Conservation (phyloP, 2,888 invertebrate genomes). For the Ptychoptera contaminata region DNA sequence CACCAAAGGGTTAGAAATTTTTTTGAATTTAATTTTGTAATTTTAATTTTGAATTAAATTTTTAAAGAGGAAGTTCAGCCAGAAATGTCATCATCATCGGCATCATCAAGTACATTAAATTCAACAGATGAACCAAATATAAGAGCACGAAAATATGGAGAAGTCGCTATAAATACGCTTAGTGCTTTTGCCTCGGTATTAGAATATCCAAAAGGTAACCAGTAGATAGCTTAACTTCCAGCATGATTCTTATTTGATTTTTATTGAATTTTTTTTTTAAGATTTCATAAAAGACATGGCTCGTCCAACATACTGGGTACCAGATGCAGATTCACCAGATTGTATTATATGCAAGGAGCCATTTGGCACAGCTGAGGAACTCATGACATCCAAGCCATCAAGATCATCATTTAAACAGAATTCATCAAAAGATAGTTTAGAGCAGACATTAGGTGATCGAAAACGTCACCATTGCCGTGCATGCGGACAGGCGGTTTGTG, state of each 20-base stretch:
- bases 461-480: constrained; percentile 49
- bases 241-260: constrained; percentile 1
- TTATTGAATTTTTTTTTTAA: constrained; percentile 16
- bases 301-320: constrained; percentile 65
- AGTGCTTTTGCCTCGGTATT: constrained; percentile 53
- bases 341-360: constrained; percentile 47
- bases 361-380: constrained; percentile 37
- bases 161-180: constrained; percentile 55
- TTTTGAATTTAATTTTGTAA: neutral
- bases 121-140: constrained; percentile 34
- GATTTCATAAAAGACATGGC: constrained; percentile 57
- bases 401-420: too few species aligned
- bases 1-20: neutral
- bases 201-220: constrained; percentile 52
- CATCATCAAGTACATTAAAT: constrained; percentile 11
- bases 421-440: too few species aligned
- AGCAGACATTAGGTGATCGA: constrained; percentile 15
- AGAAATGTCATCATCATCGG: neutral
- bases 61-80: neutral
- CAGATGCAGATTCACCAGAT: constrained; percentile 49
- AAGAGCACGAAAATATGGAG: constrained; percentile 46
- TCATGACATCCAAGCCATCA: constrained; percentile 20
- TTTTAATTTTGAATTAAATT: neutral
- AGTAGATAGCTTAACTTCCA: neutral
- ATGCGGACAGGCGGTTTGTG: constrained; percentile 57